Conservation (phyloP, 2,113 vertebrate species). For the Ceratotherium simum region DNA sequence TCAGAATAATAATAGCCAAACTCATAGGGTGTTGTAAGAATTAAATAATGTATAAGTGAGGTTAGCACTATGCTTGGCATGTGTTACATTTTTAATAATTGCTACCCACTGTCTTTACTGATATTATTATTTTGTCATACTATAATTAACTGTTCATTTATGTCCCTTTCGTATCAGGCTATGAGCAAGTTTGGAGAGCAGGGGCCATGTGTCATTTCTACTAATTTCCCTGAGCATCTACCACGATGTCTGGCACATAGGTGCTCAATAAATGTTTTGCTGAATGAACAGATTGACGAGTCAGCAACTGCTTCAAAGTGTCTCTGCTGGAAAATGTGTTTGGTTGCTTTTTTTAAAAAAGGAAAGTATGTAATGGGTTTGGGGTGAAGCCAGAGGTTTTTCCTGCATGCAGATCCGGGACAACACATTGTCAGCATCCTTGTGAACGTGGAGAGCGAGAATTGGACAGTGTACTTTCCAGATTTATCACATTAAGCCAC, state of each 20-base stretch:
- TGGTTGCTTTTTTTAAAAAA: constrained; percentile 23
- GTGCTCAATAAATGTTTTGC: background rate
- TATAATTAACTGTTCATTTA: background rate
- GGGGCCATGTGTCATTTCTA: background rate
- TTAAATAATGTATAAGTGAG: background rate
- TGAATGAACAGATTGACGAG: background rate
- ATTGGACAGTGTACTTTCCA: background rate
- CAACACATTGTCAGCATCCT: background rate
- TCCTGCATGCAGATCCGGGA: background rate
- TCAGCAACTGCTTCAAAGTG: constrained; percentile 23
- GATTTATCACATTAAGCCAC: background rate
- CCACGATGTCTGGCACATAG: background rate
- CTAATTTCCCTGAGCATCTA: background rate
- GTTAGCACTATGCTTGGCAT: too few relatives aligned
- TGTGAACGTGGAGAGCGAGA: background rate
- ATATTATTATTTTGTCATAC: background rate
- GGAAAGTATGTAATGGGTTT: background rate
- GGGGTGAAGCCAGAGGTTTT: background rate
- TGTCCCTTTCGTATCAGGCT: background rate
- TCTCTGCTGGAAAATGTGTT: constrained; percentile 32
- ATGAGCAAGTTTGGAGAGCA: background rate
- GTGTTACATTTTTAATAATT: background rate
- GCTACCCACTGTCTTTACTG: background rate
- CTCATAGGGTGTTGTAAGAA: background rate
- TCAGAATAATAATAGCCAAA: background rate